phyloP scores from a whole-genome alignment of 2,113 vertebrate genomes.

The Pachyramphus minor region DNA sequence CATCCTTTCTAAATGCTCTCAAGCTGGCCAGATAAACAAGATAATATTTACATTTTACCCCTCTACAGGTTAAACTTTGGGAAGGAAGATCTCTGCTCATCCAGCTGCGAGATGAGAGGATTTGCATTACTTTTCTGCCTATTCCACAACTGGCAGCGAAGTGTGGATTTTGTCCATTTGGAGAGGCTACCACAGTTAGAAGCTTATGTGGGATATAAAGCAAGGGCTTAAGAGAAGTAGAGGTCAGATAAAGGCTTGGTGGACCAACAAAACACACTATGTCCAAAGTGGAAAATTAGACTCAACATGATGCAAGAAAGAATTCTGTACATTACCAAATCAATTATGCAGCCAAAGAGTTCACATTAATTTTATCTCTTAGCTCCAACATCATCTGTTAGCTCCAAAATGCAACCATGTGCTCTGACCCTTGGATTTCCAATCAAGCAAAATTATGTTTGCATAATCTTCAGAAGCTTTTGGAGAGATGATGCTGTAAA shows the following conservation, averaged over 20 bases:
- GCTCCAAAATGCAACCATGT: neutral
- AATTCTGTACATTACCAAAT: neutral
- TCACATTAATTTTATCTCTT: neutral
- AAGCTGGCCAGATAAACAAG: neutral
- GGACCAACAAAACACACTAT: neutral
- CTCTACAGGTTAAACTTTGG: neutral
- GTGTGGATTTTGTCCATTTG: neutral
- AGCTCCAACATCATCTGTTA: neutral
- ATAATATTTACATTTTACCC: neutral
- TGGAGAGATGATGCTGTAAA: neutral
- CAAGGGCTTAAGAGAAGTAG: neutral
- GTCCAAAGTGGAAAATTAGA: neutral
- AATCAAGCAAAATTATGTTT: neutral
- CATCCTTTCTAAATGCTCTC: neutral
- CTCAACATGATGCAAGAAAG: neutral
- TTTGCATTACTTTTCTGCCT: neutral
- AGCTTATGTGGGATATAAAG: neutral
- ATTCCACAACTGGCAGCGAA: neutral
- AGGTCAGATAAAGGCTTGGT: neutral
- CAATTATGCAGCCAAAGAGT: neutral
- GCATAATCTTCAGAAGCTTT: neutral
- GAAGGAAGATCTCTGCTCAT: neutral
- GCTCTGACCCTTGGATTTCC: neutral
- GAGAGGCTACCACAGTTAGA: neutral
- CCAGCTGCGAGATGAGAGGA: neutral